Evolutionary conservation across 2,888 invertebrate genomes (phyloP), one percentile per base, ranked within the genome.

Genomic region (Drosophila cyrtoloma): DNA sequence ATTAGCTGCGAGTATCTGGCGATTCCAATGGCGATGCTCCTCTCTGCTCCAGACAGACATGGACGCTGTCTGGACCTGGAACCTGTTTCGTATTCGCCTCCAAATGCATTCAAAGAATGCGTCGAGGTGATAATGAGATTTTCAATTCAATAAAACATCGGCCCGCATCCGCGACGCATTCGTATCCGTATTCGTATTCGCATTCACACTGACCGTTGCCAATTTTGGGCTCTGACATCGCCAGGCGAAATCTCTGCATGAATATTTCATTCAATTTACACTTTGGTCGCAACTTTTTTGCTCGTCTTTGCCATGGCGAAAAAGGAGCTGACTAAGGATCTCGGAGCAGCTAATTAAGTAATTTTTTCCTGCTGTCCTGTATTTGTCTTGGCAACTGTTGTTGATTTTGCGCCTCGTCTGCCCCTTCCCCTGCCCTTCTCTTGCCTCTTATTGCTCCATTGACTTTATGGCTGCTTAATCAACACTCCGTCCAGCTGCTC

Each of bases 181-280:
- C 51, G 56, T 39, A 56, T 65, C 35, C 67, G 44, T n/a, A 32
- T 64, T 64, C 60, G 35, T 12, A 35, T 69, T 68, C 51, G 56
- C 44, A 53, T 66, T 61, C 74, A 37, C 64, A 42, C 47, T 60
- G 69, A 62, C 64, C 72, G 66, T 82, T 80, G 89, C 89, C 85
- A 86, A 84, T 87, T 84, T 84, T 87, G 87, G 84, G 55, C 57
- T 65, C 67, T 64, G 52, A 51, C 68, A 79, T 55, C 76, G 58
- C 69, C 64, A 4, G 30, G 63, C 73, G 71, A 84, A 84, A 86
- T 89, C 90, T 81, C 79, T 82, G 84, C 89, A 91, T 91, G 87
- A 90, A 90, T 91, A 90, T 90, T 91, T 91, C 89, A 89, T 91
- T 88, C 89, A 91, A 88, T 91, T 92, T 91, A 87, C 91, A 91